These are phyloP conservation scores for Sesamia inferens DNA, from an alignment of 2,888 invertebrate species.

Conservation along the genomic window DNA sequence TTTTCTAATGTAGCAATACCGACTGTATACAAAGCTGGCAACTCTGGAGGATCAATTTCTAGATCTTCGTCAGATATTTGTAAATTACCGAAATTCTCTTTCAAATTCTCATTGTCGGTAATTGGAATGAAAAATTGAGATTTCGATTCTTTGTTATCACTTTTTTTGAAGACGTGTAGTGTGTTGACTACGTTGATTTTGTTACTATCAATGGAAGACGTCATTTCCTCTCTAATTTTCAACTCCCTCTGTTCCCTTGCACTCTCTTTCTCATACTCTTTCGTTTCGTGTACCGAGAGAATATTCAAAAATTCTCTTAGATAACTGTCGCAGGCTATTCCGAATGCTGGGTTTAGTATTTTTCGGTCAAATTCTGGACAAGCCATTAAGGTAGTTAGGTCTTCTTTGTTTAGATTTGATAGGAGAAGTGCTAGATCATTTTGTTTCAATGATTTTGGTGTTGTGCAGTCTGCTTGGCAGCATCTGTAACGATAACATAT, in stretches of 20 bases:
- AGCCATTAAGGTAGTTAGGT: conserved; percentile 84
- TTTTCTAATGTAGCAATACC: conserved; percentile 80
- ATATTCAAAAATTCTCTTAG: conserved; percentile 80
- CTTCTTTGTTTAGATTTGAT: conserved; percentile 78
- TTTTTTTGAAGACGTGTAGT: conserved; percentile 84
- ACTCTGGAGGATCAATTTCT: conserved; percentile 79
- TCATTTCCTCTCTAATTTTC: conserved; percentile 79
- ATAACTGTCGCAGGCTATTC: conserved; percentile 86
- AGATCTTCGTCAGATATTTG: conserved; percentile 81
- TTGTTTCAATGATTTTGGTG: conserved; percentile 77
- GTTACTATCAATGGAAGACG: conserved; percentile 83
- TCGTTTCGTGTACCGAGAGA: conserved; percentile 78
- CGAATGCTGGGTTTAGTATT: conserved; percentile 87
- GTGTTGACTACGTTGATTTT: conserved; percentile 83
- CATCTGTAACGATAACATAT: conserved; percentile 74
- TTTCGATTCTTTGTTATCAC: conserved; percentile 84
- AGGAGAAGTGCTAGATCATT: conserved; percentile 79
- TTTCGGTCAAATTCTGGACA: conserved; percentile 87
- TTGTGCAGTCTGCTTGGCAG: conserved; percentile 75
- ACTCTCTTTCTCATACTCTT: conserved; percentile 80
- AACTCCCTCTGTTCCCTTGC: conserved; percentile 75
- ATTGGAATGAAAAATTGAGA: conserved; percentile 88
- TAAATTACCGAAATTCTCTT: conserved; percentile 82
- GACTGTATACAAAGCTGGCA: conserved; percentile 79
- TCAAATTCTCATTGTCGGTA: conserved; percentile 75